Percentiles rank a stretch among this genome's conserved stretches.
These are phyloP conservation scores for Rhinichthys klamathensis DNA, from an alignment of 2,113 vertebrate species.

Conservation along the genomic window DNA sequence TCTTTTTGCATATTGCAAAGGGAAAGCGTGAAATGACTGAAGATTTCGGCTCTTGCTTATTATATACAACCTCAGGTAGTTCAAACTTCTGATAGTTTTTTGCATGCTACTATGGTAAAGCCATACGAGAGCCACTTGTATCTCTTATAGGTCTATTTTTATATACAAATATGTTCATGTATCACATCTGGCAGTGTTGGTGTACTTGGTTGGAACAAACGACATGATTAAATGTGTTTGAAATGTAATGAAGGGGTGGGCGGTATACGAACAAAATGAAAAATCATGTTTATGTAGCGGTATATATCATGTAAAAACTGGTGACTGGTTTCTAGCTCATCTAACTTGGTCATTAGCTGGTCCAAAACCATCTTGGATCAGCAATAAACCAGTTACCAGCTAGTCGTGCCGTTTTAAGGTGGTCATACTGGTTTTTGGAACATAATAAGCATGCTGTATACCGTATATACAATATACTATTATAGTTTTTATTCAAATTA, in stretches of 20 bases:
- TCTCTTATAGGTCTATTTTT: constrained; percentile 61
- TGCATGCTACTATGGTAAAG: constrained; percentile 74
- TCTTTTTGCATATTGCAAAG: constrained; percentile 35
- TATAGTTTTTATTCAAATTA: neutral
- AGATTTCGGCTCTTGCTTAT: constrained; percentile 32
- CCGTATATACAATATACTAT: neutral
- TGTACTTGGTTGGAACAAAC: neutral
- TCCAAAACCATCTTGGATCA: neutral
- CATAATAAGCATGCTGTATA: neutral
- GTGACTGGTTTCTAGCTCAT: neutral
- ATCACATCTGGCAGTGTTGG: constrained; percentile 9
- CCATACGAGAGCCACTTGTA: constrained; percentile 58
- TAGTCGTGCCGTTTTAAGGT: neutral
- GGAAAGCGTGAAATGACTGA: constrained; percentile 4
- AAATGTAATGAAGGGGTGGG: neutral
- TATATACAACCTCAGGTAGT: constrained; percentile 76
- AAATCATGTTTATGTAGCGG: neutral
- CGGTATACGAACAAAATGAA: neutral
- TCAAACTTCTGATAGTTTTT: constrained; percentile 73
- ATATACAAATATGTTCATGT: constrained; percentile 18
- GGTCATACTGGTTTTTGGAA: neutral
- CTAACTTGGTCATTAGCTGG: constrained; percentile 3
- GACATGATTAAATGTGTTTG: neutral
- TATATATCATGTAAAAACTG: neutral
- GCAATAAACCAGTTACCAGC: neutral